phyloP scores from a whole-genome alignment of 2,797 vertebrate species.

The Gymnoscopelus microlampas region DNA sequence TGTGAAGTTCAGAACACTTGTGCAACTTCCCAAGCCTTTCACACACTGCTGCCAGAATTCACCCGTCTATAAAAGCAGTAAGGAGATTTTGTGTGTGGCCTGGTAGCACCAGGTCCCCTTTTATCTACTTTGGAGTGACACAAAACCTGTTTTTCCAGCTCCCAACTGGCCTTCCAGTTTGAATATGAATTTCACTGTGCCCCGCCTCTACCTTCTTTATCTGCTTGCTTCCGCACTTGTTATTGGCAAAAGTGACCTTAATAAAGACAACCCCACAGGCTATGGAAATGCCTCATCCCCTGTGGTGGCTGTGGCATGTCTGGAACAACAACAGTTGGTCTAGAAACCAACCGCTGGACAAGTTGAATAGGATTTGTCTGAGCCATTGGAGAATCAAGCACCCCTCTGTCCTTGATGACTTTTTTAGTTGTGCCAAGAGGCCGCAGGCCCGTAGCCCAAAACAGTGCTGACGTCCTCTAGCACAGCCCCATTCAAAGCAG shows the following conservation, averaged over 20 bases:
- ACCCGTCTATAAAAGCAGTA: slow-evolving; percentile 26
- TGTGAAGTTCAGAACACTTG: slow-evolving; percentile 45
- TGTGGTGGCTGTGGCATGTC: slow-evolving; percentile 51
- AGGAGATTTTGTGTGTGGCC: slow-evolving; percentile 1
- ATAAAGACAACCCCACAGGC: slow-evolving; percentile 51
- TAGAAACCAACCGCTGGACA: neutral
- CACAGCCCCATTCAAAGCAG: neutral
- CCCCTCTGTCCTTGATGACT: slow-evolving; percentile 6
- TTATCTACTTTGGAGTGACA: neutral
- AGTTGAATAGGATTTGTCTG: neutral
- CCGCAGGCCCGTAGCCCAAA: slow-evolving; percentile 36
- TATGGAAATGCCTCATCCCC: slow-evolving; percentile 59
- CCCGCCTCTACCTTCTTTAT: slow-evolving; percentile 2
- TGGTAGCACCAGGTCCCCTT: neutral
- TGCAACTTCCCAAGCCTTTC: slow-evolving; percentile 38
- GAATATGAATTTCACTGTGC: slow-evolving; percentile 2
- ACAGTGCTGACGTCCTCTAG: slow-evolving; percentile 14
- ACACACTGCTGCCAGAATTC: slow-evolving; percentile 56
- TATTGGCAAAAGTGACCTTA: slow-evolving; percentile 29
- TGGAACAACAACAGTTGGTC: slow-evolving; percentile 30
- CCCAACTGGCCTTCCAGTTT: slow-evolving; percentile 15
- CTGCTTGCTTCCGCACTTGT: slow-evolving; percentile 22
- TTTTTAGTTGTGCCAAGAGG: slow-evolving; percentile 22
- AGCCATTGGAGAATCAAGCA: neutral
- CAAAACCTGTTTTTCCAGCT: slow-evolving; percentile 28